These are phyloP conservation scores for human DNA, from an alignment of 2,113 vertebrate genomes.

Conservation along the genomic window GRCh38 chr7:49769001-49769500, in stretches of 20 bases:
- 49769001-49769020: fast-evolving
- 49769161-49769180: neutral
- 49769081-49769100: fast-evolving
- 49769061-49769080: fast-evolving
- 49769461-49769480: too few species aligned
- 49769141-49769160: neutral
- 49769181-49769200: fast-evolving
- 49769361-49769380: fast-evolving
- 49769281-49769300: neutral
- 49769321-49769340: fast-evolving
- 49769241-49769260: neutral
- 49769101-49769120: neutral
- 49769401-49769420: neutral
- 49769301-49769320: neutral
- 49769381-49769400: too few species aligned
- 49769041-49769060: neutral
- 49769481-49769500: neutral
- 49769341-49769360: fast-evolving
- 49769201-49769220: too few species aligned
- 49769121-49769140: neutral
- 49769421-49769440: fast-evolving
- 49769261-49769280: neutral
- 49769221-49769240: too few species aligned
- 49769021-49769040: fast-evolving
- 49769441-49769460: neutral